A percentile compares a stretch with the other conserved stretches of the same genome.
phyloP scores from a whole-genome alignment of 1,140 invertebrate genomes.

The Cherax destructor region DNA sequence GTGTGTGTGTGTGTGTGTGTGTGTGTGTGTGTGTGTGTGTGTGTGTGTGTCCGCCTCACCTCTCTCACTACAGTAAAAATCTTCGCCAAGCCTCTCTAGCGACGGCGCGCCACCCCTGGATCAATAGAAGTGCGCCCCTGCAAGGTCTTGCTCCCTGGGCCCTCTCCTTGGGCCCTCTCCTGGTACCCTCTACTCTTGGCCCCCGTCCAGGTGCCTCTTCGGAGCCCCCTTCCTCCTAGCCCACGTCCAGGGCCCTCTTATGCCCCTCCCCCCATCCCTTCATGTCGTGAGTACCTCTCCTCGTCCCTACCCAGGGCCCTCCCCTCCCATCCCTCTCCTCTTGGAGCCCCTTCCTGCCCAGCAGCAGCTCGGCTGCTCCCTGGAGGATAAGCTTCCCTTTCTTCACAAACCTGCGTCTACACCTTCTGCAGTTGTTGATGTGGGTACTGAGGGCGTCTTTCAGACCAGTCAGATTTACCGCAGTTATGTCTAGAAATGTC shows the following conservation, averaged over 20 bases:
- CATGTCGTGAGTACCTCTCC: too few species aligned
- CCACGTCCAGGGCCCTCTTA: not conserved
- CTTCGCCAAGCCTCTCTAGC: constrained; percentile 7
- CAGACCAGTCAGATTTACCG: not conserved
- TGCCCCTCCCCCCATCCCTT: too few species aligned
- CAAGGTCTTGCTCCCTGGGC: not conserved
- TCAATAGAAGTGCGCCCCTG: constrained; percentile 30
- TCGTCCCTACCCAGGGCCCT: too few species aligned
- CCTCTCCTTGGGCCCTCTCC: not conserved
- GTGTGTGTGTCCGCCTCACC: not conserved
- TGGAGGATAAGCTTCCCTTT: not conserved
- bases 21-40: constrained; percentile 24
- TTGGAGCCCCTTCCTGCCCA: too few species aligned
- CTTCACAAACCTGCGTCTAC: not conserved
- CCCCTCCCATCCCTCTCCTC: too few species aligned
- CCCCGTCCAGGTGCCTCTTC: not conserved
- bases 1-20: too few species aligned
- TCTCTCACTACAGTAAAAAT: constrained; percentile 29
- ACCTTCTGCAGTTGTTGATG: not conserved
- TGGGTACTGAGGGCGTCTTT: not conserved
- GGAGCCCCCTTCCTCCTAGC: constrained; percentile 4
- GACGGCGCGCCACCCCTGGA: constrained; percentile 32
- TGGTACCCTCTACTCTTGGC: too few species aligned
- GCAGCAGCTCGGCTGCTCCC: not conserved
- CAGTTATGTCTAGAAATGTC: constrained; percentile 75